Evolutionary conservation across 2,888 invertebrate genomes (phyloP).

Genomic region (Limnephilus lunatus): DNA sequence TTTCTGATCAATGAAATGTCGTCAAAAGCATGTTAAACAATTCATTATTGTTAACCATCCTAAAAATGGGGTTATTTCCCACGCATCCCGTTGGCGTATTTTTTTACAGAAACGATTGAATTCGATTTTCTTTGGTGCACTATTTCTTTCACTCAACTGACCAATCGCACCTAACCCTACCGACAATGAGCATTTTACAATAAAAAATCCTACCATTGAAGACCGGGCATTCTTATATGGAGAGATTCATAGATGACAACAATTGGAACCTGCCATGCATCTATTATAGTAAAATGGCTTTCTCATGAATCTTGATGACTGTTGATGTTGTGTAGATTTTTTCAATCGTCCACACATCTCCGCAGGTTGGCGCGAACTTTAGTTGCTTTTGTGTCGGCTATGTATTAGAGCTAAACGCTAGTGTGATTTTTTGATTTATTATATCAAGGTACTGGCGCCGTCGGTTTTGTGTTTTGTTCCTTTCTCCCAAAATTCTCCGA

Average conservation of each 20-base stretch:
- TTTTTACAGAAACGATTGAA: not conserved
- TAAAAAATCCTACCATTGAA: not conserved
- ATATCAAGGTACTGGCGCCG: constrained; percentile 63
- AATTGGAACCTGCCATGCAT: not conserved
- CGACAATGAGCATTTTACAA: not conserved
- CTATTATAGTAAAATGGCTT: not conserved
- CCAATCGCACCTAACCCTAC: not conserved
- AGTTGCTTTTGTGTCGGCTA: constrained; percentile 45
- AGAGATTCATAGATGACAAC: not conserved
- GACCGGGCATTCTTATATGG: not conserved
- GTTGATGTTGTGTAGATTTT: not conserved
- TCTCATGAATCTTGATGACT: constrained; percentile 15
- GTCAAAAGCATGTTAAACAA: not conserved
- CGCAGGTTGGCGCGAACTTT: constrained; percentile 40
- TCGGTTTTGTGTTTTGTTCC: constrained; percentile 56
- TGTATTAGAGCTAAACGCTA: constrained; percentile 46
- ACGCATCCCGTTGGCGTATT: not conserved
- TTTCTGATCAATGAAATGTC: too few relatives aligned
- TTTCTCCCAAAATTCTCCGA: constrained; percentile 57
- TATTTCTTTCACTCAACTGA: not conserved
- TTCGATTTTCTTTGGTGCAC: not conserved
- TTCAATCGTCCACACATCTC: constrained; percentile 25
- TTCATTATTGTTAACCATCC: not conserved
- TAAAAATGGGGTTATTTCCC: not conserved
- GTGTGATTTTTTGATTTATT: constrained; percentile 51